Evolutionary conservation across 1,140 invertebrate genomes (phyloP), one percentile per base, ranked within the genome.

Genomic region (Drosophila varians): DNA sequence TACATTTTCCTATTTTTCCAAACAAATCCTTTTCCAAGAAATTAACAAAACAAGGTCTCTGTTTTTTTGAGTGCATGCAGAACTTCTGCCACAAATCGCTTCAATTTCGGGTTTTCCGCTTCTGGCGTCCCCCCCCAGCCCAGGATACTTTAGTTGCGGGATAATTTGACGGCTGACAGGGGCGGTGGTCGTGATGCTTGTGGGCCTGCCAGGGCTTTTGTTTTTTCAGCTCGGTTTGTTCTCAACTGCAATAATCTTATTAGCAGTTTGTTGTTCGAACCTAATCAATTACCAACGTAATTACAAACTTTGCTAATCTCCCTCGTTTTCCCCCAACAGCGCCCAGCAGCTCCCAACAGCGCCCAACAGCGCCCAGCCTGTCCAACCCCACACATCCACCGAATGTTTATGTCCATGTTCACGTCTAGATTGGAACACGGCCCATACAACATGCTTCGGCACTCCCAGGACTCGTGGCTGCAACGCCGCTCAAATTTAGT

Each of bases 251-350:
- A 90, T 90, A 90, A 90, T 90, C 89, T 90, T 90, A 90, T 90
- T 90, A 90, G 78, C 80, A 90, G 87, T 90, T 89, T 88, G 89
- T 90, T 90, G 89, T 90, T 90, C 89, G 89, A 90, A 90, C 89
- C 89, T 90, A 90, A 90, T 90, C 89, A 90, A 90, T 90, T 90
- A 90, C 89, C 89, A 88, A 90, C 89, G 87, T 90, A 90, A 90
- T 90, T 90, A 90, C 89, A 88, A 90, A 90, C 89, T 90, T 90
- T 90, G 69, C 86, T 90, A 90, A 90, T 90, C 89, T 88, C 79
- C 78, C 79, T 90, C 75, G 79, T 48, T 71, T 71, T 60, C 31
- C 54, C 62, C 28, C 28, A 31, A 1, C 58, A 66, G 8, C 23
- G 43, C 40, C 42, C 28, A 1, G n/a, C n/a, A n/a, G n/a, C n/a